Percentiles rank a stretch among this genome's conserved stretches.
Conservation (phyloP, 2,113 vertebrate species). For the Oriolus oriolus region DNA sequence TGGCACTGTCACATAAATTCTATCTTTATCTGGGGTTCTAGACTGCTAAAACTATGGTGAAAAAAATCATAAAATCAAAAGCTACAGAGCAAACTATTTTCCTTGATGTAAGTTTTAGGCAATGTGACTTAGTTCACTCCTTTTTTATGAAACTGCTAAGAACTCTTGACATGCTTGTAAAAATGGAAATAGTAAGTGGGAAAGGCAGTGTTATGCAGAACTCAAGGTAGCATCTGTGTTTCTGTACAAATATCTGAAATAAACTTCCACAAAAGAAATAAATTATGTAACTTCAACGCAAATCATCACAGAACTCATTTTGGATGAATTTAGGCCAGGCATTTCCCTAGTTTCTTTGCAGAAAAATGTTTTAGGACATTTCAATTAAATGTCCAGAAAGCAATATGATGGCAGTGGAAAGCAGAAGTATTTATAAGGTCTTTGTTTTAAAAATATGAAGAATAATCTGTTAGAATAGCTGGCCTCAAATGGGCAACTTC, state of each 20-base stretch:
- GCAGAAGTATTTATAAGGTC: background rate
- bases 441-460: background rate
- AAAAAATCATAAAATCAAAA: background rate
- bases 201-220: background rate
- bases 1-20: background rate
- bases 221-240: background rate
- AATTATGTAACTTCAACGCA: background rate
- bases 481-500: background rate
- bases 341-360: background rate
- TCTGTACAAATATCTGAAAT: background rate
- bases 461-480: background rate
- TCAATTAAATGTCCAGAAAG: background rate
- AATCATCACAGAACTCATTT: background rate
- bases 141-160: background rate
- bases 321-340: background rate
- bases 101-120: background rate
- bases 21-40: background rate
- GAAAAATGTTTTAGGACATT: background rate
- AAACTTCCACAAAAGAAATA: background rate
- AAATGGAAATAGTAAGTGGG: background rate
- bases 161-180: background rate
- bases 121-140: background rate
- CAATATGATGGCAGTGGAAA: background rate
- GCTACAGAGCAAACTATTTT: background rate
- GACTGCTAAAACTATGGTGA: background rate